Percentiles rank a stretch among this genome's conserved stretches.
Evolutionary conservation across 2,888 invertebrate genomes (phyloP).

Genomic region (Gymnosoma rotundatum): DNA sequence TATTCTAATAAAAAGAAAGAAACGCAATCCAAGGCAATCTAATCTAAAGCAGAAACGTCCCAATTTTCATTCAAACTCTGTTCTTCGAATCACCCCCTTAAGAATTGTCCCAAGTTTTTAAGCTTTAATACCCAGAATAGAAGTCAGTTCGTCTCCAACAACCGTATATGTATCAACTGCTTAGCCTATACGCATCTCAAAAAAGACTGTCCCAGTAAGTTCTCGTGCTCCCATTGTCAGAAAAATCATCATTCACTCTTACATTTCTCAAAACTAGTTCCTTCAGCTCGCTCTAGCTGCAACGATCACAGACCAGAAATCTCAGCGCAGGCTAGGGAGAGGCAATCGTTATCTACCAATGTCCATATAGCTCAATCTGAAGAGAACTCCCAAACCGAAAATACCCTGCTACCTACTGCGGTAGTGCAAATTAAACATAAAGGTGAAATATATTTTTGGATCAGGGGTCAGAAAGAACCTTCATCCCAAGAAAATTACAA

Average conservation of each 20-base stretch:
- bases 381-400: no score
- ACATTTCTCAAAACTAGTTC: neutral
- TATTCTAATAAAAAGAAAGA: neutral
- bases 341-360: neutral
- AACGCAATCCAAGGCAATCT: neutral
- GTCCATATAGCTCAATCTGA: neutral
- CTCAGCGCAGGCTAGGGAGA: neutral
- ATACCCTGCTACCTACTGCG: conserved; percentile 24
- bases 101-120: no score
- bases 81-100: neutral
- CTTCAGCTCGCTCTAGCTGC: neutral
- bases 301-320: neutral
- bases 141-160: conserved; percentile 9
- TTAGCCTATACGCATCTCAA: neutral
- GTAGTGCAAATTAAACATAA: conserved; percentile 9
- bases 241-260: conserved; percentile 28
- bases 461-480: conserved; percentile 19
- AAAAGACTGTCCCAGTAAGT: conserved; percentile 15
- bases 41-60: neutral
- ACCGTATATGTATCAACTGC: conserved; percentile 25
- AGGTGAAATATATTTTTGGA: conserved; percentile 9
- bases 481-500: no score
- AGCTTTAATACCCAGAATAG: neutral
- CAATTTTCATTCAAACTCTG: conserved; percentile 1
- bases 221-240: neutral